Conservation (phyloP, 1,140 invertebrate genomes). For the Zaprionus gabonicus region DNA sequence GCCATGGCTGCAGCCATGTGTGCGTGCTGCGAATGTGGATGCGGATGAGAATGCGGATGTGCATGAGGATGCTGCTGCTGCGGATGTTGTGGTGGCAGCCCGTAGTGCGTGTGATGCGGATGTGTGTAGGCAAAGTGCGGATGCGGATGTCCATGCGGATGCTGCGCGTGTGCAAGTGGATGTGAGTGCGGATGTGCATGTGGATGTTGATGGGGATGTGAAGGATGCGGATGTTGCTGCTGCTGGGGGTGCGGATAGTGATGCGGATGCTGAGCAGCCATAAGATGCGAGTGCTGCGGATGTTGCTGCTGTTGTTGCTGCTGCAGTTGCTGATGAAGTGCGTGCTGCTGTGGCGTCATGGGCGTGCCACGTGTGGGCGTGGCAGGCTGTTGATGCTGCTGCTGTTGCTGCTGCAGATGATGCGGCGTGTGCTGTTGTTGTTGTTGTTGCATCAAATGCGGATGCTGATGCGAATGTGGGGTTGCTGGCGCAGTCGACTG, state of each 20-base stretch:
- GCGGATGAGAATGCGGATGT: constrained; percentile 49
- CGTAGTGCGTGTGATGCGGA: constrained; percentile 61
- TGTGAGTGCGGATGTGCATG: constrained; percentile 50
- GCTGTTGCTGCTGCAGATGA: constrained; percentile 25
- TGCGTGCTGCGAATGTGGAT: constrained; percentile 59
- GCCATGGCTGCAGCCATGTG: constrained; percentile 71
- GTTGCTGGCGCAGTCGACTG: constrained; percentile 39
- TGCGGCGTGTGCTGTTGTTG: constrained; percentile 23
- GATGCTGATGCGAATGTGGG: constrained; percentile 47
- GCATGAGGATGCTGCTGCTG: constrained; percentile 49
- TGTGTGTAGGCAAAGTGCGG: constrained; percentile 58
- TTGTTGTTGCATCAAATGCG: constrained; percentile 36
- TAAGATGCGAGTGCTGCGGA: constrained; percentile 23
- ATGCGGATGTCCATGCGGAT: constrained; percentile 51
- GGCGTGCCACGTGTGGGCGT: constrained; percentile 41
- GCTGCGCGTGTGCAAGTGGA: constrained; percentile 40
- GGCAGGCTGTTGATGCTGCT: constrained; percentile 41
- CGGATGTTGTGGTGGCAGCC: constrained; percentile 39
- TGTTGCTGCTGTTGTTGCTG: constrained; percentile 30
- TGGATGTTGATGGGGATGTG: constrained; percentile 42
- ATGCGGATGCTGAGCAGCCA: constrained; percentile 50
- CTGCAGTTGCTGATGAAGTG: constrained; percentile 43
- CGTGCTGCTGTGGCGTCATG: constrained; percentile 42
- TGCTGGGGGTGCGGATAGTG: constrained; percentile 53
- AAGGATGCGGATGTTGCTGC: constrained; percentile 26